Evolutionary conservation across 53 echinoderm and acorn worm species (phyloP).

Genomic region (Arbacia lixula): DNA sequence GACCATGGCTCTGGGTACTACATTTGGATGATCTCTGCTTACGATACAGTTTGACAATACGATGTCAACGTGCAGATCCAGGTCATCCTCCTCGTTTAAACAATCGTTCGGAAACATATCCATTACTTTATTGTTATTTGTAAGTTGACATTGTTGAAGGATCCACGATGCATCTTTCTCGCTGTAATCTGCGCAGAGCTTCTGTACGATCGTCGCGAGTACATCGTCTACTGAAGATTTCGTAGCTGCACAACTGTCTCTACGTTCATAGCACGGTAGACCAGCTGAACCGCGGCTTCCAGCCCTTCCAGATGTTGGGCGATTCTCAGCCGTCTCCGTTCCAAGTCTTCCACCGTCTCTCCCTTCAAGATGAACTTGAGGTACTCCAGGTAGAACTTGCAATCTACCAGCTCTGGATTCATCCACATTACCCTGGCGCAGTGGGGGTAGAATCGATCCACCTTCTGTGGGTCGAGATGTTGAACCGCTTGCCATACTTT

Average conservation of each 20-base stretch:
- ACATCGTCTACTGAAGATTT: neutral
- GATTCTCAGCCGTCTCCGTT: neutral
- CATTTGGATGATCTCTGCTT: too few relatives aligned
- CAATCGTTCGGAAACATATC: too few relatives aligned
- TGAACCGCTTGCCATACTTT: neutral
- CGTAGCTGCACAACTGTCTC: neutral
- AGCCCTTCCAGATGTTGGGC: conserved; percentile 23
- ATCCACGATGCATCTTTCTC: neutral
- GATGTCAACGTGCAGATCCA: too few relatives aligned
- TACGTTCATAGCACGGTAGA: conserved; percentile 29
- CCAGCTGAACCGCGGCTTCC: neutral
- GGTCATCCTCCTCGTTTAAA: too few relatives aligned
- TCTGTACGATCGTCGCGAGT: neutral
- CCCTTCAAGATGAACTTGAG: conserved; percentile 15
- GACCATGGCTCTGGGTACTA: too few relatives aligned
- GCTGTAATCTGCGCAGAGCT: neutral
- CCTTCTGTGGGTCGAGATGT: conserved; percentile 19
- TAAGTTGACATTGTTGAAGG: too few relatives aligned
- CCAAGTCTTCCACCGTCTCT: conserved; percentile 4
- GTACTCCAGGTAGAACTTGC: conserved; percentile 15
- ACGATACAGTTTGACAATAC: too few relatives aligned
- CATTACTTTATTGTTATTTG: too few relatives aligned
- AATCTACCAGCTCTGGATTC: conserved; percentile 20
- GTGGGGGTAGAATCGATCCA: conserved; percentile 32
- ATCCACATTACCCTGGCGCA: conserved; percentile 11